Percentiles rank a stretch among this genome's conserved stretches.
These are phyloP conservation scores for Ceratosolen solmsi DNA, from an alignment of 1,140 invertebrate species.

Conservation along the genomic window DNA sequence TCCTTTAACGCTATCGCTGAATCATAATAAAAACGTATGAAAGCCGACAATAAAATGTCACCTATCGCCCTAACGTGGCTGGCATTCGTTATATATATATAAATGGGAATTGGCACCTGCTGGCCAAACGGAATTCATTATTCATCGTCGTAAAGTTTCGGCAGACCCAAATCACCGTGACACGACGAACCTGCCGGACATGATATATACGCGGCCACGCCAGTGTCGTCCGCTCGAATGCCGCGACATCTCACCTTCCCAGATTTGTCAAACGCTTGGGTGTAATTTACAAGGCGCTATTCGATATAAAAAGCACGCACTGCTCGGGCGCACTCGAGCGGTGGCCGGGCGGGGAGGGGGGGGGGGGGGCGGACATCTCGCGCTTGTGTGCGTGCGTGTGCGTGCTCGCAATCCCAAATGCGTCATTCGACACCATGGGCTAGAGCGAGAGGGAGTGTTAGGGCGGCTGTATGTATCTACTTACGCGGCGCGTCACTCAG, in stretches of 20 bases:
- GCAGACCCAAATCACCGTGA: too few species aligned
- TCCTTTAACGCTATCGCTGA: too few species aligned
- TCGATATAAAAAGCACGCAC: not conserved
- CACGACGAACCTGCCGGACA: too few species aligned
- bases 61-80: too few species aligned
- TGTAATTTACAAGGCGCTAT: slow-evolving; percentile 1
- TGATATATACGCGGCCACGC: not conserved
- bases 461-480: slow-evolving; percentile 13
- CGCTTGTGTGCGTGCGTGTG: not conserved
- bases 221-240: not conserved
- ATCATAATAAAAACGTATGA: too few species aligned
- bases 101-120: too few species aligned
- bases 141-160: too few species aligned
- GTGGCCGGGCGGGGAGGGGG: too few species aligned
- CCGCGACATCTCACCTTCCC: not conserved
- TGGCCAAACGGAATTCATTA: too few species aligned
- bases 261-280: slow-evolving; percentile 1
- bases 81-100: too few species aligned
- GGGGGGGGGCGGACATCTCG: not conserved
- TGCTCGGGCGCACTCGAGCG: too few species aligned
- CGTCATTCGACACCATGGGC: slow-evolving; percentile 43
- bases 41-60: too few species aligned
- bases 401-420: not conserved
- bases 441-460: not conserved
- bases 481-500: slow-evolving; percentile 32